Percentiles rank a stretch among this genome's conserved stretches.
Conservation (phyloP, 2,797 vertebrate genomes). For the Ceryle rudis region DNA sequence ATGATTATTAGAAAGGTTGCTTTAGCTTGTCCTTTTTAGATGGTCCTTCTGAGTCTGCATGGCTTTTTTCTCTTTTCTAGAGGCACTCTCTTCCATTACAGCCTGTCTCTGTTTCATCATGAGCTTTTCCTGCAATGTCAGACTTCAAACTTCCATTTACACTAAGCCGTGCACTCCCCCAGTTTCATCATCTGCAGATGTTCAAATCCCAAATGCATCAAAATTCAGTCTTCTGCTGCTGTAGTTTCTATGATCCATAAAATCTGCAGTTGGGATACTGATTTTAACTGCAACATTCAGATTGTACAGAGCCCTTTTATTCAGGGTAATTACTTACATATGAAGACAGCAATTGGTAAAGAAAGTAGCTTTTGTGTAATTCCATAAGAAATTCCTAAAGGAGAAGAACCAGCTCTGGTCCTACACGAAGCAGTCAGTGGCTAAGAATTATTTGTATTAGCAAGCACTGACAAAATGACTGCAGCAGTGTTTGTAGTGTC, state of each 20-base stretch:
- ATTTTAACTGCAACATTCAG: slow-evolving; percentile 23
- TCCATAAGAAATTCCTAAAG: background rate
- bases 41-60: background rate
- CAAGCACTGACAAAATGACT: background rate
- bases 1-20: background rate
- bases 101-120: background rate
- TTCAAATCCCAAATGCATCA: background rate
- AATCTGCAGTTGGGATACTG: background rate
- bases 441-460: background rate
- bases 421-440: background rate
- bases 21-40: background rate
- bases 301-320: background rate
- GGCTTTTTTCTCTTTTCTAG: background rate
- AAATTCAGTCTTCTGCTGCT: background rate
- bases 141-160: background rate
- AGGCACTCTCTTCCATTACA: background rate
- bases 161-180: background rate
- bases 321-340: background rate
- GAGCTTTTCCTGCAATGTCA: background rate
- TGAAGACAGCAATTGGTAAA: background rate
- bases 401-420: background rate
- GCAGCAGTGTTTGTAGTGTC: background rate
- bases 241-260: background rate
- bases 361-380: background rate
- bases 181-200: background rate